phyloP scores from a whole-genome alignment of 2,797 vertebrate species.

The Coregonus ussuriensis region DNA sequence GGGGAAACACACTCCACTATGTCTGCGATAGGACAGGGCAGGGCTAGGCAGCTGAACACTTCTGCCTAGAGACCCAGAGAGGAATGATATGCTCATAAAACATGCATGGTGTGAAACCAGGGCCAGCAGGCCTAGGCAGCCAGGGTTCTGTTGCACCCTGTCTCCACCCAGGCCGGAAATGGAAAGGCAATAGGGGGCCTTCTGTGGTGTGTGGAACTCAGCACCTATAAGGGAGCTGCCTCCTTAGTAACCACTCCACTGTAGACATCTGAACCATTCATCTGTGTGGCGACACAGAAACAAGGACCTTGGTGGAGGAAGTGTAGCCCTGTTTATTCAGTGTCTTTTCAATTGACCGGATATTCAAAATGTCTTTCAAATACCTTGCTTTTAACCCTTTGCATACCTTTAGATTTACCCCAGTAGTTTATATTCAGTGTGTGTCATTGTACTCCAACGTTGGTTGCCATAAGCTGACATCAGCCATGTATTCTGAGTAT shows the following conservation, averaged over 20 bases:
- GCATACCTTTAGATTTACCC: not conserved
- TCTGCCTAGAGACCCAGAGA: constrained; percentile 57
- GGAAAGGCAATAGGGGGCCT: not conserved
- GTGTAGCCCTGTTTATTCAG: not conserved
- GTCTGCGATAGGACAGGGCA: constrained; percentile 12
- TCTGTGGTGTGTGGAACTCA: constrained; percentile 22
- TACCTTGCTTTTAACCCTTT: not conserved
- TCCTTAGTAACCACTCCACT: not conserved
- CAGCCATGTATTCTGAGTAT: not conserved
- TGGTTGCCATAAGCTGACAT: not conserved
- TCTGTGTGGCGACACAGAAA: not conserved
- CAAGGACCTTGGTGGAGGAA: not conserved
- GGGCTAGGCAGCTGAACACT: constrained; percentile 41
- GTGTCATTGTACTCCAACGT: not conserved
- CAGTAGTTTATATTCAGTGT: not conserved
- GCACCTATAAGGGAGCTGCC: constrained; percentile 54
- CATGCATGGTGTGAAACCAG: constrained; percentile 57
- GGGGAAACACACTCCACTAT: constrained; percentile 38
- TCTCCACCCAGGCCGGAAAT: constrained; percentile 3
- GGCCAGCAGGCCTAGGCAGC: not conserved
- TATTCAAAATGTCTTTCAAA: not conserved
- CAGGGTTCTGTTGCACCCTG: constrained; percentile 26
- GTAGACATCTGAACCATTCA: not conserved
- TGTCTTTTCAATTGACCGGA: not conserved
- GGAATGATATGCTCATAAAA: constrained; percentile 71